Conservation (phyloP, 2,888 invertebrate genomes). For the Amorpha juglandis region DNA sequence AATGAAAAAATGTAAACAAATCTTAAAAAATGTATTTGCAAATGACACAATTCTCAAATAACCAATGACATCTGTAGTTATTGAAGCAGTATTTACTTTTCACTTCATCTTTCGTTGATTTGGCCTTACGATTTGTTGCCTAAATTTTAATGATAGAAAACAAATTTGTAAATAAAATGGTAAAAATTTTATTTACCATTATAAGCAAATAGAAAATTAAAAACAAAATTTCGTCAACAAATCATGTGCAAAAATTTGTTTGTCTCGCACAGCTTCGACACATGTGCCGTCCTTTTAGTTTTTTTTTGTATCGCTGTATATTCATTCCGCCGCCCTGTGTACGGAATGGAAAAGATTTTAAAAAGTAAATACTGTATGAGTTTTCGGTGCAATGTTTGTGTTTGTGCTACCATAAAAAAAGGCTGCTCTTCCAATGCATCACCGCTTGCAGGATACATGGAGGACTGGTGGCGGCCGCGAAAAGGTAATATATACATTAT, state of each 20-base stretch:
- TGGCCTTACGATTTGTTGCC: conserved; percentile 52
- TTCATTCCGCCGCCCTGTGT: conserved; percentile 1
- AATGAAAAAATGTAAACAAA: conserved; percentile 4
- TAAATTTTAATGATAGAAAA: conserved; percentile 43
- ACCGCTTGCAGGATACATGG: conserved; percentile 98
- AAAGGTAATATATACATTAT: conserved; percentile 91
- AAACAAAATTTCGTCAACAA: conserved; percentile 51
- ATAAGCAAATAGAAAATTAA: conserved; percentile 26
- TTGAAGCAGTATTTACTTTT: conserved; percentile 80
- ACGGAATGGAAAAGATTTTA: conserved; percentile 32
- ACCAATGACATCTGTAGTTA: conserved; percentile 74
- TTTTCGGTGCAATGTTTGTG: conserved; percentile 82
- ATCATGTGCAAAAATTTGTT: conserved; percentile 39
- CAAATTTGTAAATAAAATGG: no score
- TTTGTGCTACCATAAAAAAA: conserved; percentile 85
- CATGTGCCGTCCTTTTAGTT: conserved; percentile 44
- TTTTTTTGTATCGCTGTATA: conserved; percentile 31
- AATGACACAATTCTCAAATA: conserved; percentile 59
- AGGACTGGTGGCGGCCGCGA: conserved; percentile 98
- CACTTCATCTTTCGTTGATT: conserved; percentile 55
- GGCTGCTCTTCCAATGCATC: conserved; percentile 91
- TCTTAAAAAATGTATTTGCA: conserved; percentile 60
- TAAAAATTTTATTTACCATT: no score
- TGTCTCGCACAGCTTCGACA: conserved; percentile 47
- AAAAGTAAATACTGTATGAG: conserved; percentile 83